Evolutionary conservation across 2,113 vertebrate species (phyloP).

Genomic region (Ceyx melanurus): DNA sequence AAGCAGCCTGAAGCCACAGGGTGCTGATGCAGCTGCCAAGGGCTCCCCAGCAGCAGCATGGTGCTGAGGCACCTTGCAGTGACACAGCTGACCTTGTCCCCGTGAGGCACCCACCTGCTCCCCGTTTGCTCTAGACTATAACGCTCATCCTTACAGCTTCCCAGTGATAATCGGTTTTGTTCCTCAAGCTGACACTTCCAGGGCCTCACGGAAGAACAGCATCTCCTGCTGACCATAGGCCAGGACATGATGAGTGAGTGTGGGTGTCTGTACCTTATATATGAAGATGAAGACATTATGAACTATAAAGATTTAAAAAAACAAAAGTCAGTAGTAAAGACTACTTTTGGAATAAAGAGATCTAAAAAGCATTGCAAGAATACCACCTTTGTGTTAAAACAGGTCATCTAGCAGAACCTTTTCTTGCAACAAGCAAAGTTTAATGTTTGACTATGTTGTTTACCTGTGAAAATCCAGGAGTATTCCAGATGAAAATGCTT

Average conservation of each 20-base stretch:
- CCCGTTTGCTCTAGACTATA: not conserved
- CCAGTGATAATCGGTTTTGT: not conserved
- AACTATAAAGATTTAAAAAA: not conserved
- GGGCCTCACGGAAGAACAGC: not conserved
- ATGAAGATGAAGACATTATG: not conserved
- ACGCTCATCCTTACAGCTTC: fast-evolving
- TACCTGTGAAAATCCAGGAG: not conserved
- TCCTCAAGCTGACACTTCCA: not conserved
- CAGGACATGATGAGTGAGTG: not conserved
- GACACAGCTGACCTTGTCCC: not conserved
- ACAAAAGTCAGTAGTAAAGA: not conserved
- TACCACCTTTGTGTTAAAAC: not conserved
- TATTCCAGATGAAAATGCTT: not conserved
- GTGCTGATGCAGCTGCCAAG: not conserved
- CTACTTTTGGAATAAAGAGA: not conserved
- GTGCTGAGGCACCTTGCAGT: not conserved
- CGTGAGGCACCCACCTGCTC: not conserved
- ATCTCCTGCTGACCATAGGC: not conserved
- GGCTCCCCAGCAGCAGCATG: not conserved
- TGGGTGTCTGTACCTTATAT: not conserved
- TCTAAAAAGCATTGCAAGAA: not conserved
- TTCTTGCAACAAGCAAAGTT: not conserved
- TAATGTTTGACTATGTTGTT: not conserved
- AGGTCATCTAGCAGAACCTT: not conserved
- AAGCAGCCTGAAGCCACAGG: not conserved